Evolutionary conservation across 2,888 invertebrate species (phyloP).

Genomic region (Agrilus cyanescens): DNA sequence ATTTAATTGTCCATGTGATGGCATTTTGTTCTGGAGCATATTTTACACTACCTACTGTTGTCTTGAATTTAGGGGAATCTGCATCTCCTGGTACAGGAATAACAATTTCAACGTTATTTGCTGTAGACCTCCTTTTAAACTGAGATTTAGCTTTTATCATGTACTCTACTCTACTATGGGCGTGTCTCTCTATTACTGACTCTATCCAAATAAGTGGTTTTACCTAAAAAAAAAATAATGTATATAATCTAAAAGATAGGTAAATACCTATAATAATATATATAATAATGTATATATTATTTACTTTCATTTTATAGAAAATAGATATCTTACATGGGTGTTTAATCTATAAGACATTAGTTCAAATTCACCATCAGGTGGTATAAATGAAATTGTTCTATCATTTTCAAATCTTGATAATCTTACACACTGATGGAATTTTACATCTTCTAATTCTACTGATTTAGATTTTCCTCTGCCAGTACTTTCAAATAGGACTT

Average conservation of each 20-base stretch:
- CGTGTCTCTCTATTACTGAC: slow-evolving; percentile 94
- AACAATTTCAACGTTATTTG: slow-evolving; percentile 96
- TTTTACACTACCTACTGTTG: slow-evolving; percentile 91
- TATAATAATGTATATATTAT: background rate
- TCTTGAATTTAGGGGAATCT: slow-evolving; percentile 96
- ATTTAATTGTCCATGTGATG: slow-evolving; percentile 95
- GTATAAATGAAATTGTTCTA: slow-evolving; percentile 95
- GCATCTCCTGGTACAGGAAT: slow-evolving; percentile 95
- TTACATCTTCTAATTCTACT: slow-evolving; percentile 95
- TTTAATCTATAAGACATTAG: slow-evolving; percentile 95
- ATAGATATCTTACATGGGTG: slow-evolving; percentile 55
- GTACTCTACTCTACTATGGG: slow-evolving; percentile 94
- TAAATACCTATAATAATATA: background rate
- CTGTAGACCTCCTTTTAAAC: slow-evolving; percentile 93
- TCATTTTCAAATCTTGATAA: slow-evolving; percentile 96
- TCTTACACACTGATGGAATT: slow-evolving; percentile 97
- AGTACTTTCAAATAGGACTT: slow-evolving; percentile 94
- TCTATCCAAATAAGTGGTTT: slow-evolving; percentile 99
- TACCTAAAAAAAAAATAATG: slow-evolving; percentile 30
- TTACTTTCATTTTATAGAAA: background rate
- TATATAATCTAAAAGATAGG: too few relatives aligned
- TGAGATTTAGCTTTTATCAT: slow-evolving; percentile 99
- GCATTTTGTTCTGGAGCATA: slow-evolving; percentile 96
- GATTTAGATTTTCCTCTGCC: slow-evolving; percentile 96
- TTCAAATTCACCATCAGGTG: slow-evolving; percentile 98